Percentiles rank a stretch among this genome's conserved stretches.
phyloP scores from a whole-genome alignment of 2,113 vertebrate genomes.

The Megaceryle torquata region DNA sequence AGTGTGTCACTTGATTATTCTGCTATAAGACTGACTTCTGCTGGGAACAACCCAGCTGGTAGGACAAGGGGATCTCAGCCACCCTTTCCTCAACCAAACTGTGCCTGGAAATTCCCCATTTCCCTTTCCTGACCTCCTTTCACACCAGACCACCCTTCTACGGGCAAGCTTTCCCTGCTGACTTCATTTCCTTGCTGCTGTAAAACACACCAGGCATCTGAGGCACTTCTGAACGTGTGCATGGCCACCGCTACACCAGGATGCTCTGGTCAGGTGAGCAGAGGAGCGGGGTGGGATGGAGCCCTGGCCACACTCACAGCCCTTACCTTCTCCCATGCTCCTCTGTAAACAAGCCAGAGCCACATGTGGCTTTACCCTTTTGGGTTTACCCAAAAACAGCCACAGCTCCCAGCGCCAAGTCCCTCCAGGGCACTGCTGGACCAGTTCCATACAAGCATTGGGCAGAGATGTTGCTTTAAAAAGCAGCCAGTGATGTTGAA shows the following conservation, averaged over 20 bases:
- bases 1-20: background rate
- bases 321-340: accelerated
- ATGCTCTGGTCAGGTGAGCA: background rate
- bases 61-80: background rate
- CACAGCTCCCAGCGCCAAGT: background rate
- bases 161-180: background rate
- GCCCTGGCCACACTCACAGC: accelerated
- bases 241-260: accelerated
- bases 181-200: background rate
- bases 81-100: background rate
- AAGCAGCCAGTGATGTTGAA: background rate
- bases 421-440: background rate
- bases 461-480: background rate
- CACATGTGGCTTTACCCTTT: background rate
- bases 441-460: background rate
- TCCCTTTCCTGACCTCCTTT: background rate
- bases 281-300: background rate
- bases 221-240: accelerated
- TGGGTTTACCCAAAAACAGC: background rate
- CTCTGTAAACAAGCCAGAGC: background rate
- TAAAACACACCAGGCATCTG: accelerated
- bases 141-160: background rate
- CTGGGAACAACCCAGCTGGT: background rate
- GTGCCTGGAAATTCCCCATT: background rate
- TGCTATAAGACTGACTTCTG: background rate